Evolutionary conservation across 2,888 invertebrate species (phyloP), one percentile per base, ranked within the genome.

Genomic region (Drosophila leonis): DNA sequence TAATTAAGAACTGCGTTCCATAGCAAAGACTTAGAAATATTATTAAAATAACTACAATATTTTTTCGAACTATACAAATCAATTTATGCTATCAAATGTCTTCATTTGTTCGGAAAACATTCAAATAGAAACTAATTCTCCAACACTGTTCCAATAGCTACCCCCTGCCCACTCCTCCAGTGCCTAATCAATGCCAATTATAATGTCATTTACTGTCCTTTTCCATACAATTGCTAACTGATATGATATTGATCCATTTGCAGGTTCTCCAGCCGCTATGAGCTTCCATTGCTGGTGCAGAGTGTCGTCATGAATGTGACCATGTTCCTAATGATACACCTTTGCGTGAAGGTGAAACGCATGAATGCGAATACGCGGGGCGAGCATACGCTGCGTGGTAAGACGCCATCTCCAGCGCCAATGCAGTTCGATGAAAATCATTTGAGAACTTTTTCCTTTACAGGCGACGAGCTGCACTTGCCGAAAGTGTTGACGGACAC

Each of bases 221-320:
- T 12, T 3, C 27, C 2, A 12, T 33, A 6, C n/a, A 48, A 27
- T 15, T 9, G 12, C 2, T 15, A 12, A 39, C 39, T 41, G 52
- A 56, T 61, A 48, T 51, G n/a, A 24, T 41, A 20, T 77, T 61
- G 8, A 27, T 27, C 35, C 54, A n/a, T 55, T 94, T 95, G 48
- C 93, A 99, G 99, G 99, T 99, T 99, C 95, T 99, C 99, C 78
- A 98, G 98, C 94, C 97, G 96, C 82, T 99, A 98, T 94, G 99
- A 99, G 94, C 94, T 97, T 91, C 99, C 99, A 65, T 94, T 99
- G 77, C 95, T 99, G 82, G 95, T 98, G 72, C 99, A 99, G 94
- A 99, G 99, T 94, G 95, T 99, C 91, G 95, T 99, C 66, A 99
- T 99, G 99, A 98, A 98, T 91, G 92, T 97, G 65, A 97, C 98